A percentile compares a stretch with the other conserved stretches of the same genome.
phyloP scores from a whole-genome alignment of 2,888 invertebrate species.

The Clostera curtula region DNA sequence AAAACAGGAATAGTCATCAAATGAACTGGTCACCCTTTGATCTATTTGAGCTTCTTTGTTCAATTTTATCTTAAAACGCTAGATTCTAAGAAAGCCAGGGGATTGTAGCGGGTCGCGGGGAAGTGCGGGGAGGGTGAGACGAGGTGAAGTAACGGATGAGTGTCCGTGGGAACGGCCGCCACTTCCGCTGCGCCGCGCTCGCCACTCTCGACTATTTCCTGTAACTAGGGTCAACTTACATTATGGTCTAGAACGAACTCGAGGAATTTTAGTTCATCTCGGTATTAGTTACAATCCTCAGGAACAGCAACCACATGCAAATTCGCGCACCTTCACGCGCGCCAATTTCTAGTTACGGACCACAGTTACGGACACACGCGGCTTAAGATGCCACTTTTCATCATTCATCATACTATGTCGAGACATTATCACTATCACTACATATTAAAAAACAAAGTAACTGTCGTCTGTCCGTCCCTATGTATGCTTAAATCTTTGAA shows the following conservation, averaged over 20 bases:
- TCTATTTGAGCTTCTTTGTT: slow-evolving; percentile 7
- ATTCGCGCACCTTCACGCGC: too few species aligned
- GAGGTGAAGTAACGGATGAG: slow-evolving; percentile 71
- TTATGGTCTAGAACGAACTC: slow-evolving; percentile 3
- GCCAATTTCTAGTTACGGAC: too few species aligned
- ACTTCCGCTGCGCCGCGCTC: slow-evolving; percentile 61
- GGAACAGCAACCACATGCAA: too few species aligned
- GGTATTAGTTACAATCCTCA: too few species aligned
- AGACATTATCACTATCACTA: too few species aligned
- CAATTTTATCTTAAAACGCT: slow-evolving; percentile 6
- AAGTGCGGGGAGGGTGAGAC: slow-evolving; percentile 21
- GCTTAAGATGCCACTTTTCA: too few species aligned
- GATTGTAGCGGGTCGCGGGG: slow-evolving; percentile 17
- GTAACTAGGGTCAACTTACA: slow-evolving; percentile 54
- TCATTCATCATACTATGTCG: too few species aligned
- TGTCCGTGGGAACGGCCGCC: slow-evolving; percentile 72
- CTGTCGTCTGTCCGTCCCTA: too few species aligned
- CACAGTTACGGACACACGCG: too few species aligned
- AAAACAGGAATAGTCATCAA: too few species aligned
- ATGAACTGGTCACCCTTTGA: slow-evolving; percentile 3
- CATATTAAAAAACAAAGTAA: too few species aligned
- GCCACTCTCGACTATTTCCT: slow-evolving; percentile 69
- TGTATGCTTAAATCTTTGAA: too few species aligned
- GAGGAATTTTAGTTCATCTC: neutral
- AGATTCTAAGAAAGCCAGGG: slow-evolving; percentile 17